Base-by-base conservation (phyloP, 2,113 vertebrate genomes). In the Anhinga anhinga region DNA sequence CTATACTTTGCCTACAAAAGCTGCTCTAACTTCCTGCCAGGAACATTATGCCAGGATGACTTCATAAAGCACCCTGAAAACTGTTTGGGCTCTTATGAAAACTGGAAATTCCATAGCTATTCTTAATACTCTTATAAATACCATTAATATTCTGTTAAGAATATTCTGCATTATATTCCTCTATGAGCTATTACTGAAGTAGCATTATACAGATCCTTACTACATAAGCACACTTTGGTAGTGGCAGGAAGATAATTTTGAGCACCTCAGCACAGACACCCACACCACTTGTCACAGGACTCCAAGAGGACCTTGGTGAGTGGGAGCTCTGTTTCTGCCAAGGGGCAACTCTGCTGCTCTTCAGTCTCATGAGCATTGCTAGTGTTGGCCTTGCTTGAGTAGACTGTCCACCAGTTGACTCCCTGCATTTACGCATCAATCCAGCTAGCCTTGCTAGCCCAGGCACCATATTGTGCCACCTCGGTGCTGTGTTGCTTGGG, bases 1-100 rank as follows among this genome's bases (percentile, higher is more conserved):
- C 94, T 98, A 65, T 95, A 92, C 70, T 74, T 96, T 97, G 96
- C 80, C 77, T 88, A 88, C 58, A 94, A 95, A 97, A 96, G 86
- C 73, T 82, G 78, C 69, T 86, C 70, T 87, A 93, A 94, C 53
- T 95, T 94, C 85, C 88, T 2, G 3, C 44, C 59, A 93, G 89
- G 66, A 97, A 97, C 96, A 84, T 72, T 1, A 83, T 79, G 87
- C 50, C 82, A 79, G 74, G 42, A 65, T 86, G 86, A 85, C 63
- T 93, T 96, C 63, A 70, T 55, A 76, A 66, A 78, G 20, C 71
- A 72, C 22, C 47, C 56, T 88, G 59, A 66, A 94, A 76, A 91
- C 76, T 13, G 22, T 72, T 49, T 56, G 32, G 91, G 34, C 59
- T 94, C 70, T 74, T 89, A 76, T 1, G 2, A 95, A 95, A 92